Conservation (phyloP, 1,140 invertebrate genomes). For the Dendroctonus valens region DNA sequence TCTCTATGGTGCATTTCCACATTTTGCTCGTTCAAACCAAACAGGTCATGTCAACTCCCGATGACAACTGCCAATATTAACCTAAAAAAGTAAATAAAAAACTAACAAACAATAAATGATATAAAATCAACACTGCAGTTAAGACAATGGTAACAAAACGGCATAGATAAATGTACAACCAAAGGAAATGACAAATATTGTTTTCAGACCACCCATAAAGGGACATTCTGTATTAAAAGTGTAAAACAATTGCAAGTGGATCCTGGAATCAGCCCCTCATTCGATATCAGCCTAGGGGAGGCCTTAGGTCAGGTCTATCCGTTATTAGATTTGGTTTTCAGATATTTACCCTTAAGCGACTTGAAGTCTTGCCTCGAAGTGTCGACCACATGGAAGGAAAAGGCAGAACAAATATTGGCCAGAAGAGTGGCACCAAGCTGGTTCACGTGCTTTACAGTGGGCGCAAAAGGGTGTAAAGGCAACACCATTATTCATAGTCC, state of each 20-base stretch:
- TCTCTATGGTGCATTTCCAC: neutral
- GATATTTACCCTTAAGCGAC: slow-evolving; percentile 36
- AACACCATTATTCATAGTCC: slow-evolving; percentile 32
- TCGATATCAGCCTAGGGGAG: slow-evolving; percentile 37
- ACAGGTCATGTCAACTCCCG: neutral
- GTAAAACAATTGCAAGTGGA: slow-evolving; percentile 17
- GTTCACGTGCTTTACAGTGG: slow-evolving; percentile 38
- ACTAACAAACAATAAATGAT: neutral
- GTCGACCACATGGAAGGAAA: slow-evolving; percentile 34
- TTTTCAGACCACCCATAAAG: slow-evolving; percentile 4
- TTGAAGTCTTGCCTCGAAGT: slow-evolving; percentile 35
- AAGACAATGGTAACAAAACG: neutral
- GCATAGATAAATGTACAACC: neutral
- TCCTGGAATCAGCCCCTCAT: neutral
- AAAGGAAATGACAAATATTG: neutral
- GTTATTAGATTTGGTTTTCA: slow-evolving; percentile 38
- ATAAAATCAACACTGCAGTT: neutral
- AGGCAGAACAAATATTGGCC: slow-evolving; percentile 27
- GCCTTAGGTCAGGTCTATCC: slow-evolving; percentile 38
- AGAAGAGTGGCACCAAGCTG: slow-evolving; percentile 36
- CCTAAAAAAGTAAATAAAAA: neutral
- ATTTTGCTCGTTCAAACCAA: neutral
- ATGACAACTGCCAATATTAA: neutral
- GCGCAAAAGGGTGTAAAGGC: slow-evolving; percentile 11
- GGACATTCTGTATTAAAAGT: slow-evolving; percentile 33